Evolutionary conservation across 2,888 invertebrate genomes (phyloP).

Genomic region (Limnephilus lunatus): DNA sequence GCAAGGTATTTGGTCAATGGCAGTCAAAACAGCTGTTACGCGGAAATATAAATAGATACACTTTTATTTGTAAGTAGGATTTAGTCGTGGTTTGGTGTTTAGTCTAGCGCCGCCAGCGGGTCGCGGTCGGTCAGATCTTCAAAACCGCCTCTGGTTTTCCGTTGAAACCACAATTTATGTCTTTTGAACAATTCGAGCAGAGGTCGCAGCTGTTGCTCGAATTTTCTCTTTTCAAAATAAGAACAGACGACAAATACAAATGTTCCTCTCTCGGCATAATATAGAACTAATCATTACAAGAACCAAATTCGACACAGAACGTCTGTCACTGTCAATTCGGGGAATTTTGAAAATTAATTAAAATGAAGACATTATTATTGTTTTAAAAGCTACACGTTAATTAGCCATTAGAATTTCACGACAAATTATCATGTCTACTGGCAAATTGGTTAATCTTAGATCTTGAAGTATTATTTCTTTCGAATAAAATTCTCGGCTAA

Average conservation of each 20-base stretch:
- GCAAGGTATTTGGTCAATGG: background rate
- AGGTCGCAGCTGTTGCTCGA: constrained; percentile 34
- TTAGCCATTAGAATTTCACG: background rate
- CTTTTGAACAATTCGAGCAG: constrained; percentile 24
- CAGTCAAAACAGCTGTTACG: background rate
- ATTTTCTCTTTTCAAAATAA: background rate
- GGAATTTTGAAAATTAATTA: background rate
- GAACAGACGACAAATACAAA: constrained; percentile 5
- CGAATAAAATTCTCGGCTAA: background rate
- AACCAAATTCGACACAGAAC: background rate
- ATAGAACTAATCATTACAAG: background rate
- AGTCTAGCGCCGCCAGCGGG: background rate
- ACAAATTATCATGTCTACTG: background rate
- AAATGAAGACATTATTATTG: background rate
- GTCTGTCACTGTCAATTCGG: background rate
- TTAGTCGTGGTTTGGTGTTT: background rate
- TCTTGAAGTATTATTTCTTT: background rate
- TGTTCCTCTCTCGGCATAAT: background rate
- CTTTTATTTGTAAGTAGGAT: background rate
- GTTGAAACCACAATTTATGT: constrained; percentile 11
- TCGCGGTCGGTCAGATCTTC: background rate
- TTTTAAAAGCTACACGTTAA: background rate
- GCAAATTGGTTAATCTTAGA: background rate
- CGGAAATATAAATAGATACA: background rate
- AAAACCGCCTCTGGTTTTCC: background rate